Evolutionary conservation across 1,140 invertebrate genomes (phyloP).

Genomic region (Oncopodura yosiiana): DNA sequence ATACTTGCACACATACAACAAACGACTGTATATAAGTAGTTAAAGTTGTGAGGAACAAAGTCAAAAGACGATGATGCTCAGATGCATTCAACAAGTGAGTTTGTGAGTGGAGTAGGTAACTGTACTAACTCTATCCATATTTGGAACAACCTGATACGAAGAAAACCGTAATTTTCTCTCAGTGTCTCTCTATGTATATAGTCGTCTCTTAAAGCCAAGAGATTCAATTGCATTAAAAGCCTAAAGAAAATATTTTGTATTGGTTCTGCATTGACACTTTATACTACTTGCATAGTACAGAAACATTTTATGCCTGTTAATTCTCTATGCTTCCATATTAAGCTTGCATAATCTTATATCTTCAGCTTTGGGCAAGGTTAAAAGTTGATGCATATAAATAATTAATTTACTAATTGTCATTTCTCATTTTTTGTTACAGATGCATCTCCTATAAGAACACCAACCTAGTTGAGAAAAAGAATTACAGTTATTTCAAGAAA

Average conservation of each 20-base stretch:
- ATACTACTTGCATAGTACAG: neutral
- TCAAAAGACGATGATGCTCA: too few relatives aligned
- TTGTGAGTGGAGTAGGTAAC: conserved; percentile 4
- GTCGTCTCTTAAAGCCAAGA: neutral
- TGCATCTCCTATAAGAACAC: too few relatives aligned
- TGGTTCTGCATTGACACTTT: neutral
- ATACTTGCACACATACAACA: too few relatives aligned
- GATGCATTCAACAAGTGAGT: conserved; percentile 4
- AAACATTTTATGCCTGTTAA: neutral
- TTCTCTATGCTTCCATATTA: neutral
- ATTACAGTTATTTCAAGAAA: neutral
- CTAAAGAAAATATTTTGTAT: too few relatives aligned
- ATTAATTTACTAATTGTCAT: too few relatives aligned
- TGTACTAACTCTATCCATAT: conserved; percentile 22
- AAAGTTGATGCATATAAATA: too few relatives aligned
- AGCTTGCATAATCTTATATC: too few relatives aligned
- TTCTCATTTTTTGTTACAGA: too few relatives aligned
- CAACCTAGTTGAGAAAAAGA: neutral
- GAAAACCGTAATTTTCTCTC: conserved; percentile 12
- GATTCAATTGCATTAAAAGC: too few relatives aligned
- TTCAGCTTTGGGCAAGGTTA: too few relatives aligned
- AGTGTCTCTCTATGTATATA: neutral
- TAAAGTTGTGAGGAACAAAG: too few relatives aligned
- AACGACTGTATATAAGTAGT: too few relatives aligned
- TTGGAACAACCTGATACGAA: conserved; percentile 26